Percentiles rank a stretch among this genome's conserved stretches.
Conservation (phyloP, 2,113 vertebrate species). For the Strix uralensis region DNA sequence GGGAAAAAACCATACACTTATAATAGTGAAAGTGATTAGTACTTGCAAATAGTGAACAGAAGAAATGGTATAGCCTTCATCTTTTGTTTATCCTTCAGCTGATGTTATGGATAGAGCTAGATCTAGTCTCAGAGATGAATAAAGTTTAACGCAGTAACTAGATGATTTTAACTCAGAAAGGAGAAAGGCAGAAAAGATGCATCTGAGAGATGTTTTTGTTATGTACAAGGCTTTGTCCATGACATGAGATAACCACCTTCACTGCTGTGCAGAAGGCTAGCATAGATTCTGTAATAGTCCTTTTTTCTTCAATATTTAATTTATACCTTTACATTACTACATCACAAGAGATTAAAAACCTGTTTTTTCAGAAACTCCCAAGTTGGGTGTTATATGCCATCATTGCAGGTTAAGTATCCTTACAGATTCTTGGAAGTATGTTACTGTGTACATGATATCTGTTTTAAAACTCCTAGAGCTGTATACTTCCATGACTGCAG, state of each 20-base stretch:
- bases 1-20: not conserved
- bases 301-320: not conserved
- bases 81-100: not conserved
- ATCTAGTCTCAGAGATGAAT: not conserved
- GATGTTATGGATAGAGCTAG: not conserved
- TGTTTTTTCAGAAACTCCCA: not conserved
- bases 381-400: rapidly evolving
- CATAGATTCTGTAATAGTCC: not conserved
- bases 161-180: not conserved
- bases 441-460: not conserved
- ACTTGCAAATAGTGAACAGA: not conserved
- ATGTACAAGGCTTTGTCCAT: not conserved
- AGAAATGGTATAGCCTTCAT: not conserved
- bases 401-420: not conserved
- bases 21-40: not conserved
- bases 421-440: not conserved
- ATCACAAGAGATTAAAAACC: not conserved
- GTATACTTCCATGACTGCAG: not conserved
- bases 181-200: not conserved
- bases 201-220: not conserved
- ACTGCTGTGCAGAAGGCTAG: not conserved
- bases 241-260: not conserved
- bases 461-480: not conserved
- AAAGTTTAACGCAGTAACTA: not conserved
- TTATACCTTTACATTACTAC: not conserved